Conservation (phyloP, 2,113 vertebrate species). For the Mionectes macconnelli region DNA sequence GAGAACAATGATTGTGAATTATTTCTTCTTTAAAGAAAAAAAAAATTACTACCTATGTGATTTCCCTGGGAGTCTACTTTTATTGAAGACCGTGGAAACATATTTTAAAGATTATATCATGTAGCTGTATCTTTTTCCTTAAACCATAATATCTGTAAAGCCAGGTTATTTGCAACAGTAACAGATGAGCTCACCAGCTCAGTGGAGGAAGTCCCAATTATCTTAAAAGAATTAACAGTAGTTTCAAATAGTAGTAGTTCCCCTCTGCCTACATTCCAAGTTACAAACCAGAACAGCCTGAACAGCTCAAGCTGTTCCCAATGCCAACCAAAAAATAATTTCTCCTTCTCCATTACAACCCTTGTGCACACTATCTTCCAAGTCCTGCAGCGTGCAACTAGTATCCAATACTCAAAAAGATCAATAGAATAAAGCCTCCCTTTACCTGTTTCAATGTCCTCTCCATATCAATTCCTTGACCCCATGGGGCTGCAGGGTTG, state of each 20-base stretch:
- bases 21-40: constrained; percentile 35
- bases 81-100: not conserved
- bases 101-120: not conserved
- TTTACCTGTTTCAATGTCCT: constrained; percentile 96
- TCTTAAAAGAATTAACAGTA: not conserved
- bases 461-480: constrained; percentile 99
- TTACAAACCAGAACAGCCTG: not conserved
- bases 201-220: not conserved
- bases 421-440: not conserved
- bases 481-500: constrained; percentile 97
- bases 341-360: not conserved
- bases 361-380: not conserved
- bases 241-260: not conserved
- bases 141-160: not conserved
- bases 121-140: not conserved
- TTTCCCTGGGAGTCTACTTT: not conserved
- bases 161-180: not conserved
- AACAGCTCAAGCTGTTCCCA: not conserved
- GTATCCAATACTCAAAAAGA: not conserved
- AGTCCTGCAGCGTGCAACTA: not conserved
- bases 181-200: not conserved
- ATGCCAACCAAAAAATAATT: not conserved
- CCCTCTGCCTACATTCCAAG: not conserved
- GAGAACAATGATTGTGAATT: not conserved
- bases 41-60: not conserved